Evolutionary conservation across 1,140 invertebrate species (phyloP), one percentile per base, ranked within the genome.

Genomic region (Ruditapes philippinarum): DNA sequence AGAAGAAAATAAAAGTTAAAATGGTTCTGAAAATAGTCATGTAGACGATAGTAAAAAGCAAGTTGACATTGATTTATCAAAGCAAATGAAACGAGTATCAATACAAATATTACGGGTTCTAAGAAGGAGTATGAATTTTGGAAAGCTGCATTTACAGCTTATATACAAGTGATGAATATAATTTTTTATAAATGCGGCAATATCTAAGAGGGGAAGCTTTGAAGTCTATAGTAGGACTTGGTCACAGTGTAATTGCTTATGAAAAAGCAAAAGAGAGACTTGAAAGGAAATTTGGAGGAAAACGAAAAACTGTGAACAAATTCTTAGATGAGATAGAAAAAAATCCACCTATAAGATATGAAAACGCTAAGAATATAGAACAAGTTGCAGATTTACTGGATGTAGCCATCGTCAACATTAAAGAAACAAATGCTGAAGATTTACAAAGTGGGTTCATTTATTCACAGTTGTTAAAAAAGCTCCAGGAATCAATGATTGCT

Each of bases 91-190:
- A 36, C 7, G 51, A 17, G 79, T 81, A 9, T 81, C 79, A n/a
- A 81, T 81, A 9, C 79, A 28, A 36, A 28, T 65, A n/a, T 81
- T 81, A 62, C 51, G 7, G 57, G 54, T 17, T 38, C 5, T 3
- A 81, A 81, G 25, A 40, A 62, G 14, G 31, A 60, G 3, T 81
- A 81, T 65, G 51, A 33, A n/a, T 81, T 81, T 45, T 81, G 79
- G 79, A 60, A 62, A 38, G 49, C 54, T 1, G 54, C 79, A 36
- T 81, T 81, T 40, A 40, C 25, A 38, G 17, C 79, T 9, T 81
- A 54, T 40, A 62, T 81, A 11, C 79, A 57, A 81, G 17, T 19
- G 28, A 45, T 3, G 79, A 81, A 36, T 81, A 81, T n/a, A 81
- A 60, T 17, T 81, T 81, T 25, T 40, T 62, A 28, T 54, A 81